Percentiles rank a stretch among this genome's conserved stretches.
phyloP scores from a whole-genome alignment of 2,113 vertebrate species.

The Paralichthys olivaceus region DNA sequence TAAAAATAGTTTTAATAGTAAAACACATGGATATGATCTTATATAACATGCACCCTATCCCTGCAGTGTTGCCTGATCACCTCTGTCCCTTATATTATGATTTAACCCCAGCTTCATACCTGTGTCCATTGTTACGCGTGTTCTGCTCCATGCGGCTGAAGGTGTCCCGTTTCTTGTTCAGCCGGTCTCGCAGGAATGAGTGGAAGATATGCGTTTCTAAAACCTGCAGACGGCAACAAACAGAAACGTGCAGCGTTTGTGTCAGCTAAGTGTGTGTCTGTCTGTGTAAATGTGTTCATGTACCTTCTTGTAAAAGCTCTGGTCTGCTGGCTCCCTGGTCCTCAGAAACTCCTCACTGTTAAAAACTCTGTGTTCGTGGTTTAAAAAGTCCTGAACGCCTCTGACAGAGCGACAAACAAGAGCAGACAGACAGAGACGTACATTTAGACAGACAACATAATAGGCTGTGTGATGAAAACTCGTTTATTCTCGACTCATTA shows the following conservation, averaged over 20 bases:
- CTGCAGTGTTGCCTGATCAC: conserved; percentile 1
- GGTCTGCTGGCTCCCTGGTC: conserved; percentile 85
- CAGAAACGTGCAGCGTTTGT: conserved; percentile 5
- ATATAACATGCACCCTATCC: too few relatives aligned
- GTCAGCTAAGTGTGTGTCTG: not conserved
- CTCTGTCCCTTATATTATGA: not conserved
- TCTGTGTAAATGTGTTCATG: not conserved
- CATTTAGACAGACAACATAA: not conserved
- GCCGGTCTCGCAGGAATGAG: conserved; percentile 92
- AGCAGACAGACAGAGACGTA: not conserved
- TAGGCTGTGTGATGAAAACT: not conserved
- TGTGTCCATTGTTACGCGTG: conserved; percentile 84
- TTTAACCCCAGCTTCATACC: conserved; percentile 83
- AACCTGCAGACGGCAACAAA: conserved; percentile 80
- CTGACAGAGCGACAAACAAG: conserved; percentile 68
- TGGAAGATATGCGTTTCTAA: conserved; percentile 96
- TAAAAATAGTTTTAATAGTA: not conserved
- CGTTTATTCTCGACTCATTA: not conserved
- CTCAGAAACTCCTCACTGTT: conserved; percentile 97
- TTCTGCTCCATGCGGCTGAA: conserved; percentile 89
- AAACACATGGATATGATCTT: too few relatives aligned
- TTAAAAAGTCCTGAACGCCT: conserved; percentile 92
- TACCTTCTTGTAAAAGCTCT: conserved; percentile 93
- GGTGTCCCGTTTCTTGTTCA: conserved; percentile 90
- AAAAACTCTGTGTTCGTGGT: conserved; percentile 95